These are phyloP conservation scores for Laticauda laticaudata DNA, from an alignment of 2,113 vertebrate species.

Conservation along the genomic window DNA sequence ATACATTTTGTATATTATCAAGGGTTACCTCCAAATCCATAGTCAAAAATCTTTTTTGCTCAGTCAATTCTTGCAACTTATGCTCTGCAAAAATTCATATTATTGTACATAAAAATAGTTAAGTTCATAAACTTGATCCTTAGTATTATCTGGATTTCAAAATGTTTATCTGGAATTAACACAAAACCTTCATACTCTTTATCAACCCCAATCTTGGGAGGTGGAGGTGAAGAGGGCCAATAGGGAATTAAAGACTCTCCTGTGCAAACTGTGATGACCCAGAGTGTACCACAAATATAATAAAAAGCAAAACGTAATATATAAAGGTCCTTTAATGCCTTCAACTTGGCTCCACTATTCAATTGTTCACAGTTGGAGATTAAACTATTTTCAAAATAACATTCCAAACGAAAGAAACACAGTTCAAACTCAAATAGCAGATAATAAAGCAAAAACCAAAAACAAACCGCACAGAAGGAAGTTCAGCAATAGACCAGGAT, in stretches of 20 bases:
- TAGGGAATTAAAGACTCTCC: neutral
- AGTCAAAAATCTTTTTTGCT: neutral
- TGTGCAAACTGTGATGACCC: neutral
- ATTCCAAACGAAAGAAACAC: no score
- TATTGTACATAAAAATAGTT: neutral
- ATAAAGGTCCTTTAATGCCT: no score
- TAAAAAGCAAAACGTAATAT: no score
- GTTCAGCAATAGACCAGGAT: no score
- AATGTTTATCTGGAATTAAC: neutral
- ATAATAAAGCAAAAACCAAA: no score
- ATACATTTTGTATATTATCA: neutral
- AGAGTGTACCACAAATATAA: no score
- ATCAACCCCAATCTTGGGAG: neutral
- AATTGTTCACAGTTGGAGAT: no score
- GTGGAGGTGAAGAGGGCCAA: neutral
- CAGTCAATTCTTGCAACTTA: neutral
- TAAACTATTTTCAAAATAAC: no score
- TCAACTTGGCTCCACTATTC: no score
- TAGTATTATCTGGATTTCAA: neutral
- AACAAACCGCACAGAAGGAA: no score
- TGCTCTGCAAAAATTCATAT: neutral
- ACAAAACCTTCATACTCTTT: neutral
- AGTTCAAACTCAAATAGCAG: no score
- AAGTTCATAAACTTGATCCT: neutral
- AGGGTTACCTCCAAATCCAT: neutral